A percentile compares a stretch with the other conserved stretches of the same genome.
Evolutionary conservation across 2,797 vertebrate species (phyloP).

Genomic region (Kryptopterus vitreolus): DNA sequence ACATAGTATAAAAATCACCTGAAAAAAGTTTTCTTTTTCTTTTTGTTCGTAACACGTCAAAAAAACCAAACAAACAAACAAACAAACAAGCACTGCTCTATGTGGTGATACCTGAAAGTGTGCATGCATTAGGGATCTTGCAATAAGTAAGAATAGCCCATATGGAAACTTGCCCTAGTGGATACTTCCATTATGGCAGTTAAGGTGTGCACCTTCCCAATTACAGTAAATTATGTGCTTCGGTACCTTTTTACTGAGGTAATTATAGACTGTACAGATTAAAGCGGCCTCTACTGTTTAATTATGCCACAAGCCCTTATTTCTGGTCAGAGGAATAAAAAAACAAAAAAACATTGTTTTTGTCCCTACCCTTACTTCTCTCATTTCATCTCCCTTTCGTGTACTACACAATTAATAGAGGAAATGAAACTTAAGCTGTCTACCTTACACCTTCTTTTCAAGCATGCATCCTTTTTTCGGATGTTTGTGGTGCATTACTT

Average conservation of each 20-base stretch:
- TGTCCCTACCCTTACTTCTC: background rate
- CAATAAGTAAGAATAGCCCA: too few species aligned
- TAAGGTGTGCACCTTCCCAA: background rate
- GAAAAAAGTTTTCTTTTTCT: background rate
- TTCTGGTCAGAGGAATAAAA: background rate
- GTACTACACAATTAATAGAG: background rate
- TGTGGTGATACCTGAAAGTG: too few species aligned
- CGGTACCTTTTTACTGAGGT: background rate
- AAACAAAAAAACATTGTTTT: background rate
- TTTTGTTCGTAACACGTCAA: too few species aligned
- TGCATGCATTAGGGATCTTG: too few species aligned
- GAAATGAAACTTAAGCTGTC: background rate
- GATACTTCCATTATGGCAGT: too few species aligned
- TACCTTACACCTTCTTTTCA: constrained; percentile 16
- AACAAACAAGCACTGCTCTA: too few species aligned
- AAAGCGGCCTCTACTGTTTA: background rate
- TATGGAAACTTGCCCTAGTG: too few species aligned
- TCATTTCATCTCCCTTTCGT: background rate
- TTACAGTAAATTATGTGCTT: background rate
- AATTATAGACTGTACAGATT: constrained; percentile 11
- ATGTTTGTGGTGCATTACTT: background rate
- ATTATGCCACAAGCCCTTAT: constrained; percentile 13
- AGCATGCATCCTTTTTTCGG: background rate
- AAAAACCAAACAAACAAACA: too few species aligned
- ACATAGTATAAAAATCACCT: background rate